Conservation (phyloP, 1,140 invertebrate genomes). For the Apocrypta bakeri region DNA sequence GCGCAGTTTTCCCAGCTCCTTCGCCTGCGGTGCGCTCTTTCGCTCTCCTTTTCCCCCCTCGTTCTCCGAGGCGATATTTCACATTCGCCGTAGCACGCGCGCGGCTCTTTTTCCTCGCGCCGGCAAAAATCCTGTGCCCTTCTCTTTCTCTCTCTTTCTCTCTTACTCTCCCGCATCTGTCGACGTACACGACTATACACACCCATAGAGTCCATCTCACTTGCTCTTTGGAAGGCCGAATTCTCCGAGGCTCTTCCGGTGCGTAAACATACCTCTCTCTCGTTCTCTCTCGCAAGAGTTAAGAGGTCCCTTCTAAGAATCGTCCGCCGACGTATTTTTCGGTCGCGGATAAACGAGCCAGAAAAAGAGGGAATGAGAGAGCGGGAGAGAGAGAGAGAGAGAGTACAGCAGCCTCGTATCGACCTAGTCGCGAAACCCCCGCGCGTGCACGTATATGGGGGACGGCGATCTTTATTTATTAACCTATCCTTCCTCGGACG, state of each 20-base stretch:
- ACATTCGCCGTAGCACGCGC: constrained; percentile 20
- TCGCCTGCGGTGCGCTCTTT: neutral
- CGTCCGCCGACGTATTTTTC: constrained; percentile 49
- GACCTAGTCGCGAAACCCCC: constrained; percentile 57
- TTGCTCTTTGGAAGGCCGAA: neutral
- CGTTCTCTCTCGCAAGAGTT: neutral
- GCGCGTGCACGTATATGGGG: constrained; percentile 41
- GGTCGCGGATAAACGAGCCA: constrained; percentile 9
- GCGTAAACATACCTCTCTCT: neutral
- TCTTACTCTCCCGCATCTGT: neutral
- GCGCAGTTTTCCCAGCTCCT: neutral
- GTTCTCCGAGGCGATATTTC: constrained; percentile 48
- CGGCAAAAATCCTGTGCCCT: neutral
- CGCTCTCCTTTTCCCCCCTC: neutral
- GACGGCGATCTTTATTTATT: constrained; percentile 49
- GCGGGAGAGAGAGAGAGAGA: too few relatives aligned
- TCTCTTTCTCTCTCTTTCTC: constrained; percentile 9
- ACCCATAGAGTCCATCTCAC: neutral
- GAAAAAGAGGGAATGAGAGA: too few relatives aligned
- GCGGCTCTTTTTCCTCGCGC: constrained; percentile 11
- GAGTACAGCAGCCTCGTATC: constrained; percentile 50
- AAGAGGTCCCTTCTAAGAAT: constrained; percentile 54
- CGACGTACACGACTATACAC: neutral
- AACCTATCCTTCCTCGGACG: constrained; percentile 47
- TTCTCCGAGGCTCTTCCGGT: constrained; percentile 5